Evolutionary conservation across 2,888 invertebrate species (phyloP).

Genomic region (Netelia inedita): DNA sequence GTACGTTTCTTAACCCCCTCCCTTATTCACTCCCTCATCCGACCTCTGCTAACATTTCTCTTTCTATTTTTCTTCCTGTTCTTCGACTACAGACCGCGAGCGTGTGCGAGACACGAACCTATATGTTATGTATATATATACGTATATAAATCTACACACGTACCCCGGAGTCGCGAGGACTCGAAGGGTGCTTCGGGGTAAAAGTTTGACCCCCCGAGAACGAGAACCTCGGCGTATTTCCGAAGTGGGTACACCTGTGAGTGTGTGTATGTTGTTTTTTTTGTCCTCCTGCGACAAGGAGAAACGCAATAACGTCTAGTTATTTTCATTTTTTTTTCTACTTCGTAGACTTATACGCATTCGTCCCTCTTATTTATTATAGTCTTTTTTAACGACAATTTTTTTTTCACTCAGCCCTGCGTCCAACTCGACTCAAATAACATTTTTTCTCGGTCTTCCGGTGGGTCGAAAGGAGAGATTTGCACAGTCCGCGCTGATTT

Average conservation of each 20-base stretch:
- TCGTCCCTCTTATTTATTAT: no score
- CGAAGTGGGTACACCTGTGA: slow-evolving; percentile 44
- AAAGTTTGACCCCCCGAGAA: slow-evolving; percentile 54
- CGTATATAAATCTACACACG: background rate
- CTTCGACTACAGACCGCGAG: slow-evolving; percentile 14
- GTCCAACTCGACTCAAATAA: no score
- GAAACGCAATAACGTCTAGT: slow-evolving; percentile 38
- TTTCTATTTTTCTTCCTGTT: slow-evolving; percentile 64
- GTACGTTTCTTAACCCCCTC: background rate
- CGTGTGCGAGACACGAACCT: slow-evolving; percentile 11
- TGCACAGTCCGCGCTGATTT: no score
- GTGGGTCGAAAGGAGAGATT: no score
- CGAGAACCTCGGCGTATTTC: slow-evolving; percentile 22
- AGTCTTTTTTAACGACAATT: no score
- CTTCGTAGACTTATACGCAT: no score
- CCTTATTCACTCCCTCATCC: slow-evolving; percentile 17
- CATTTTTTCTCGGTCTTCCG: no score
- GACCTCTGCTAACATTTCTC: slow-evolving; percentile 49
- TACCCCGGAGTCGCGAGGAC: background rate
- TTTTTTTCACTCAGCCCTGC: no score
- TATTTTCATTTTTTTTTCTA: background rate
- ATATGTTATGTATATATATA: background rate
- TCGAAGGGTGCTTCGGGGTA: slow-evolving; percentile 20
- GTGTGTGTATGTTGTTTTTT: slow-evolving; percentile 1
- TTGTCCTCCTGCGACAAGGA: slow-evolving; percentile 2